Evolutionary conservation across 2,888 invertebrate genomes (phyloP).

Genomic region (Archips crataeganus): DNA sequence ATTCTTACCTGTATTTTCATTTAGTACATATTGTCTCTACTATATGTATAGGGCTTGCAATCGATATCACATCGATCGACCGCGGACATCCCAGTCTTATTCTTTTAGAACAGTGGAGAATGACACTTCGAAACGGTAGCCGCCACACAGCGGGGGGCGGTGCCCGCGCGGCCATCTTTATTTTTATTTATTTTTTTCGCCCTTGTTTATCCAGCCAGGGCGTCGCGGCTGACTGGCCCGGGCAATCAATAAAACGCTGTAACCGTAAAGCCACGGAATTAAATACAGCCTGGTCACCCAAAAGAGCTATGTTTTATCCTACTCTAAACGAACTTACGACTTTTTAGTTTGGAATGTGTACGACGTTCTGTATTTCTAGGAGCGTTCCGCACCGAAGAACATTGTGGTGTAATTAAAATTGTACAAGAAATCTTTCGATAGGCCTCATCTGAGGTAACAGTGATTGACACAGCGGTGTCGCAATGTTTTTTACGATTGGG

Average conservation of each 20-base stretch:
- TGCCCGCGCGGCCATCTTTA: conserved; percentile 77
- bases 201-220: conserved; percentile 82
- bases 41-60: conserved; percentile 6
- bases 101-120: conserved; percentile 64
- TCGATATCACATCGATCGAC: conserved; percentile 54
- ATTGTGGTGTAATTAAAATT: conserved; percentile 64
- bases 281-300: conserved; percentile 62
- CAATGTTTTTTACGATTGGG: conserved; percentile 16
- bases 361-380: conserved; percentile 54
- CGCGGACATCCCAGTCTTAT: conserved; percentile 43
- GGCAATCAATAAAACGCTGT: conserved; percentile 82
- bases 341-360: conserved; percentile 34
- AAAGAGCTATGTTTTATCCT: conserved; percentile 39
- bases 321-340: neutral
- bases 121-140: conserved; percentile 84
- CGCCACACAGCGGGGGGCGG: conserved; percentile 78
- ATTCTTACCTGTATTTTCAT: no score
- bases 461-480: conserved; percentile 28
- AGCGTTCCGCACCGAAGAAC: conserved; percentile 54
- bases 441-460: conserved; percentile 38
- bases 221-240: conserved; percentile 76
- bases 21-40: neutral
- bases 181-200: conserved; percentile 76
- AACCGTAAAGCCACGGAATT: conserved; percentile 80
- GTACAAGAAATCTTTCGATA: conserved; percentile 41